Conservation (phyloP, 2,888 invertebrate species). For the Pyrochroa serraticornis region DNA sequence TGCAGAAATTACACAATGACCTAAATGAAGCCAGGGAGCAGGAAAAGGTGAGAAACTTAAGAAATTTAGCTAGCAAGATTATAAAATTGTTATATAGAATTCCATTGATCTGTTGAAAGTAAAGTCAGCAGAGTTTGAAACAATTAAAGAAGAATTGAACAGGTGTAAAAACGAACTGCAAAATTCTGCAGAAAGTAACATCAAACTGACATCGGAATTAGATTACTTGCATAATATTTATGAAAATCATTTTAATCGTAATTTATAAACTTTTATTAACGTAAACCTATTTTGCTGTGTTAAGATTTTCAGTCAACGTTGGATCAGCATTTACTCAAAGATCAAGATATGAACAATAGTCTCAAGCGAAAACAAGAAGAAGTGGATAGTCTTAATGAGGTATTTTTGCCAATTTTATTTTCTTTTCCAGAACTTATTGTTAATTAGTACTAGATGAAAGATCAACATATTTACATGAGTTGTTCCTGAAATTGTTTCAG, state of each 20-base stretch:
- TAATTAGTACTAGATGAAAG: not conserved
- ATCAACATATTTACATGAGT: slow-evolving; percentile 7
- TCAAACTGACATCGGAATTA: slow-evolving; percentile 34
- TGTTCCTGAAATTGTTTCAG: not conserved
- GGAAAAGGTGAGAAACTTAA: slow-evolving; percentile 38
- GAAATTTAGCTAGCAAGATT: not conserved
- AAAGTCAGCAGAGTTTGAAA: slow-evolving; percentile 3
- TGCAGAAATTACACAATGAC: slow-evolving; percentile 46
- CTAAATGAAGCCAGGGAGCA: slow-evolving; percentile 43
- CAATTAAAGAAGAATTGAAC: slow-evolving; percentile 5
- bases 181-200: slow-evolving; percentile 34
- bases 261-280: slow-evolving; percentile 1
- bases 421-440: not conserved
- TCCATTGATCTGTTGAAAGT: slow-evolving; percentile 2
- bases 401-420: not conserved
- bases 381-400: no score
- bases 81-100: not conserved
- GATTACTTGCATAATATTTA: slow-evolving; percentile 36
- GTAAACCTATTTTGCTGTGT: not conserved
- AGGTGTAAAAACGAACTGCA: slow-evolving; percentile 21
- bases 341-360: not conserved
- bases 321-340: not conserved
- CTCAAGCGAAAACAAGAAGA: no score
- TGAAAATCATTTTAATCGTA: slow-evolving; percentile 41
- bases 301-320: not conserved